Base-by-base conservation (phyloP, 2,888 invertebrate species). In the Ypsolopha sequella region DNA sequence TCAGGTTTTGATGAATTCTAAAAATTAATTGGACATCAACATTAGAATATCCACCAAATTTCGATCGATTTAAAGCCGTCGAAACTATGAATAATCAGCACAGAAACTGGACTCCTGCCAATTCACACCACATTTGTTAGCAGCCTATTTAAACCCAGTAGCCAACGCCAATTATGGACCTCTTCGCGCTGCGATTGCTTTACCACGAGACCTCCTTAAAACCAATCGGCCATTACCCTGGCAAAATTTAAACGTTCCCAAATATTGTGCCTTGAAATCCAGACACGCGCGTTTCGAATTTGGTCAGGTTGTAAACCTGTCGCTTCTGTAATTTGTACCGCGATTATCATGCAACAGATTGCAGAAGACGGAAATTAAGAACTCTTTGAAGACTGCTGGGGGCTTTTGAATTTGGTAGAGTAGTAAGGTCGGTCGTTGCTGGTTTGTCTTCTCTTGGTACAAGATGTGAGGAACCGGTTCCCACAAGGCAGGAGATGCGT, bases 81-180 rank as follows among this genome's bases (percentile, higher is more conserved):
- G 54, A 51, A 53, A 43, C 48, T 52, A 48, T 38, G 46, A 55
- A 53, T 53, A 54, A 58, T 54, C 55, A 53, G 53, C 41, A 52
- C 38, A 51, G 44, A 54, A 50, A 52, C 44, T 49, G 50, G 52
- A 55, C 55, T 53, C 52, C 50, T 50, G 58, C 64, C 68, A 73
- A 74, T 80, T 77, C 70, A 66, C 75, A 76, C 73, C 70, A 73
- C 70, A 77, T 79, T 79, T 69, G 75, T 73, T 70, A 70, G 66
- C 65, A 58, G 58, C 64, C 64, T 70, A 74, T 74, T 58, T 73
- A 76, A 70, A 70, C 53, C 70, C 78, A 68, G 79, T 78, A 79
- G 77, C 66, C 51, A 46, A 54, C 68, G 58, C 65, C 73, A 79
- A 78, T 80, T 79, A 78, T 66, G 53, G 53, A 51, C 38, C 51